phyloP scores from a whole-genome alignment of 2,888 invertebrate genomes.

The Polydrusus pterygomalis region DNA sequence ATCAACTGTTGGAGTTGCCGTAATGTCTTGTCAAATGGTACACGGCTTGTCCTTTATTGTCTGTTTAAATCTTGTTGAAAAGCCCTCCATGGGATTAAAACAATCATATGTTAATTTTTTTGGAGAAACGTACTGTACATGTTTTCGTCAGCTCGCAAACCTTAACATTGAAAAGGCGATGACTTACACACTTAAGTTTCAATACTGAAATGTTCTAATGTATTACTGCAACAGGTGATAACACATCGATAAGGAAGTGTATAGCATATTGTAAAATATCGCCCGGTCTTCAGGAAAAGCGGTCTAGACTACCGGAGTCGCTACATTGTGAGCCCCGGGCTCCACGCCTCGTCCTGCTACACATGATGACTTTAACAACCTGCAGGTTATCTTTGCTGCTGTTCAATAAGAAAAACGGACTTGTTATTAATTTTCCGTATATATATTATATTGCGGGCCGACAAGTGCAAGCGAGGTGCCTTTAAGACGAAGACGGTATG shows the following conservation, averaged over 20 bases:
- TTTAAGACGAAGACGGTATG: conserved; percentile 50
- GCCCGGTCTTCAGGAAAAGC: conserved; percentile 6
- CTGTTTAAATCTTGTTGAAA: no score
- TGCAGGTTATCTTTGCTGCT: conserved; percentile 48
- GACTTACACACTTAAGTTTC: neutral
- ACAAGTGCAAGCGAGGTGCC: conserved; percentile 49
- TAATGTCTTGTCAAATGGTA: no score
- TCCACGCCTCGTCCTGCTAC: conserved; percentile 37
- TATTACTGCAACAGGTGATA: conserved; percentile 11
- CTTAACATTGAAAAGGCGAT: neutral
- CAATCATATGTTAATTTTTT: no score
- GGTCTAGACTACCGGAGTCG: conserved; percentile 28
- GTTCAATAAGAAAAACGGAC: conserved; percentile 42
- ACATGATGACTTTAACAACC: conserved; percentile 30
- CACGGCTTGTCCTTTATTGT: no score
- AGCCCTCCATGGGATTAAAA: no score
- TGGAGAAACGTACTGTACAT: no score
- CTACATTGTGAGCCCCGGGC: neutral
- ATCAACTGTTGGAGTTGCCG: no score
- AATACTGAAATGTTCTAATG: neutral
- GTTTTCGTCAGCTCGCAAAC: no score
- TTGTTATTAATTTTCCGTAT: conserved; percentile 51
- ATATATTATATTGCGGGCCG: conserved; percentile 31
- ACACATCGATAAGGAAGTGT: conserved; percentile 4
- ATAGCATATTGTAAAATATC: neutral